Evolutionary conservation across 1,140 invertebrate species (phyloP).

Genomic region (Leptoteleia sp.): DNA sequence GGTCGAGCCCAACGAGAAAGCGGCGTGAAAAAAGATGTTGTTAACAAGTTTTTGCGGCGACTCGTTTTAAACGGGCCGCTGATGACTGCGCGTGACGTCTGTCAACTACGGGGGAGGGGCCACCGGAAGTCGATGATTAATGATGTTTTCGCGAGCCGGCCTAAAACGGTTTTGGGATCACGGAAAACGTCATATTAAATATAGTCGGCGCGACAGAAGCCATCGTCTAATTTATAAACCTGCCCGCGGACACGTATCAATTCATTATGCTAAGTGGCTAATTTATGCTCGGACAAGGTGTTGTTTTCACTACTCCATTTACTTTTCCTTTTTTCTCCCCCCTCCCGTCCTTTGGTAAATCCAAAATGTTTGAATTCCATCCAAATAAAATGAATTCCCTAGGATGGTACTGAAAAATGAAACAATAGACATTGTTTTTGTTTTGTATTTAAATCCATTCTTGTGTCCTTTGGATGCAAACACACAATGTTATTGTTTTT

Average conservation of each 20-base stretch:
- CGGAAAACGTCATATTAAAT: slow-evolving; percentile 59
- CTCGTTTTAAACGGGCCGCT: slow-evolving; percentile 46
- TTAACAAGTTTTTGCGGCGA: slow-evolving; percentile 68
- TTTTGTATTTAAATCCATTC: too few species aligned
- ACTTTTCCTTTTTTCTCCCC: too few species aligned
- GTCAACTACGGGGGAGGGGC: slow-evolving; percentile 56
- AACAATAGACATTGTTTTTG: too few species aligned
- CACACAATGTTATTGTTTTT: too few species aligned
- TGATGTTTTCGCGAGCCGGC: slow-evolving; percentile 60
- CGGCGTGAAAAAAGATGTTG: slow-evolving; percentile 45
- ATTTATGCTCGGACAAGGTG: too few species aligned
- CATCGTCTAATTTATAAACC: slow-evolving; percentile 49
- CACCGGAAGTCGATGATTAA: slow-evolving; percentile 66
- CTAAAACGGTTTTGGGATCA: slow-evolving; percentile 52
- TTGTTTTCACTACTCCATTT: too few species aligned
- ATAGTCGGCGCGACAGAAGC: slow-evolving; percentile 29
- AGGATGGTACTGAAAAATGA: too few species aligned
- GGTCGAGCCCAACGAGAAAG: too few species aligned
- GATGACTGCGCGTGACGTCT: slow-evolving; percentile 67
- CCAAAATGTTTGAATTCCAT: too few species aligned
- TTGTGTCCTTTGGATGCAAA: too few species aligned
- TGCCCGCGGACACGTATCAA: slow-evolving; percentile 38
- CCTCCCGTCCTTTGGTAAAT: too few species aligned
- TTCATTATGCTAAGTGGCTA: slow-evolving; percentile 45
- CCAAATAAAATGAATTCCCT: too few species aligned